Percentiles rank a stretch among this genome's conserved stretches.
These are phyloP conservation scores for Genyomyrus donnyi DNA, from an alignment of 2,113 vertebrate genomes.

Conservation along the genomic window DNA sequence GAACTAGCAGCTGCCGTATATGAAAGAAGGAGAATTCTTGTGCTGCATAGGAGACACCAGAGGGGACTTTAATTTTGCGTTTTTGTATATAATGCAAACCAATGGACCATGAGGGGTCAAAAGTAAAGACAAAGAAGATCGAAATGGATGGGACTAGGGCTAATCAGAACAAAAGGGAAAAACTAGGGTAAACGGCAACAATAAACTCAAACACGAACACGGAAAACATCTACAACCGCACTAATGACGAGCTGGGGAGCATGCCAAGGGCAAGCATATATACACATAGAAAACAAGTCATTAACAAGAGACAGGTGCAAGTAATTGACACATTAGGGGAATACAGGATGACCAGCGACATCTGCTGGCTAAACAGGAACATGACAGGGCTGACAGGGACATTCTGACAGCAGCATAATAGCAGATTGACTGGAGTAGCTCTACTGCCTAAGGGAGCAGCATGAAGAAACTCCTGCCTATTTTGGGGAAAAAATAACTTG, in stretches of 20 bases:
- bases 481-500: neutral
- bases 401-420: neutral
- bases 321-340: neutral
- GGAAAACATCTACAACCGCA: neutral
- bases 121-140: neutral
- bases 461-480: neutral
- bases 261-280: neutral
- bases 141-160: neutral
- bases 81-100: neutral
- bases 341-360: neutral
- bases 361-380: neutral
- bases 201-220: neutral
- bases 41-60: neutral
- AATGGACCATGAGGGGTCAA: neutral
- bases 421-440: neutral
- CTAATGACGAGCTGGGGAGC: neutral
- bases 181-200: neutral
- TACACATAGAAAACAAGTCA: neutral
- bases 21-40: neutral
- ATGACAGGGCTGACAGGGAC: neutral
- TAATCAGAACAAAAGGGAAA: neutral
- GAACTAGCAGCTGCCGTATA: neutral
- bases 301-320: neutral
- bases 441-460: neutral
- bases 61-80: neutral